These are phyloP conservation scores for Cordylochernes scorpioides DNA, from an alignment of 2,888 invertebrate species.

Conservation along the genomic window DNA sequence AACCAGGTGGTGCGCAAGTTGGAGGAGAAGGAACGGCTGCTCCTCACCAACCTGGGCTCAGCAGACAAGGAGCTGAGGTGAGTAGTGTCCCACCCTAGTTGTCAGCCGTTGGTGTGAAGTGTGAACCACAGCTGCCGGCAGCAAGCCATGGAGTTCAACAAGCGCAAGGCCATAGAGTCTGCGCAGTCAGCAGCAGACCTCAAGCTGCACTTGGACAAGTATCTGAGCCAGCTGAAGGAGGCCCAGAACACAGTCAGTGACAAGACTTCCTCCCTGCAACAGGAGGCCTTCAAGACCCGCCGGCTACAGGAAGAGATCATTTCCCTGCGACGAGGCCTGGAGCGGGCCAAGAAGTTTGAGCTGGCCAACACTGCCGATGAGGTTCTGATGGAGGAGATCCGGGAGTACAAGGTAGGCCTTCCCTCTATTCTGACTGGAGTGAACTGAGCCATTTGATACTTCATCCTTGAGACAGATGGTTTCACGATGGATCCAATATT, in stretches of 20 bases:
- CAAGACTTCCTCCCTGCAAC: constrained; percentile 80
- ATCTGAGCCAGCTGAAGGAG: constrained; percentile 90
- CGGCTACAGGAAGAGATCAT: constrained; percentile 75
- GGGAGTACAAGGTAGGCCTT: constrained; percentile 49
- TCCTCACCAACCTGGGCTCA: constrained; percentile 68
- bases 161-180: constrained; percentile 84
- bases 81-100: background rate
- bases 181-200: constrained; percentile 90
- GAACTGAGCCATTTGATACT: too few species aligned
- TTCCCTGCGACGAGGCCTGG: constrained; percentile 64
- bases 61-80: constrained; percentile 63
- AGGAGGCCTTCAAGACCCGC: constrained; percentile 85
- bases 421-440: too few species aligned
- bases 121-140: constrained; percentile 38
- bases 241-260: constrained; percentile 87
- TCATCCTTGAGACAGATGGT: too few species aligned
- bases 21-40: constrained; percentile 77
- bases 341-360: constrained; percentile 88
- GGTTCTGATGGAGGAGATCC: constrained; percentile 84
- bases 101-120: background rate
- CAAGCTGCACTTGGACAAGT: constrained; percentile 86
- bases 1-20: constrained; percentile 72
- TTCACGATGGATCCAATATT: too few species aligned
- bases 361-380: constrained; percentile 82
- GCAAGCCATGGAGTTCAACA: constrained; percentile 93